Base-by-base conservation (phyloP, 2,888 invertebrate genomes). In the Lobophora halterata region DNA sequence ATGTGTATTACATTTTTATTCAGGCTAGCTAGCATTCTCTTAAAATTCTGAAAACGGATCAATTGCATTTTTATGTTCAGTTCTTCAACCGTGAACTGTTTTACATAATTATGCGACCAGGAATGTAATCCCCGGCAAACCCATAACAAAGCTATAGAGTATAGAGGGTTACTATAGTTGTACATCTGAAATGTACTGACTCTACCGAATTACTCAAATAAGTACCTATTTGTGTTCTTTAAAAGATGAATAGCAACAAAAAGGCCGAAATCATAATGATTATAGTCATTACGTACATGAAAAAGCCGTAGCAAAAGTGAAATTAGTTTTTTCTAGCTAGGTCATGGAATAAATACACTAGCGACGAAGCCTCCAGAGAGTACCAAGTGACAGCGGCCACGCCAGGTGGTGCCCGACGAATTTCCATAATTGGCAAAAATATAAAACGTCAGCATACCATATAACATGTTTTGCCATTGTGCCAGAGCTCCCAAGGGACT, bases 381-480 rank as follows among this genome's bases (percentile, higher is more conserved):
- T 29, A 31, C 34, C 37, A 39, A 48, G 47, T 43, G 43, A 27
- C 38, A 40, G 35, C 40, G 31, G 39, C 61, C 56, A 60, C 68
- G 66, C 61, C 78, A 81, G 79, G 66, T 77, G 78, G 76, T 58
- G 63, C 61, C 49, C 75, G 73, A 55, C 68, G 58, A 73, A 78
- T 76, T 77, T 79, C 61, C 75, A 81, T 79, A 79, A 82, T 75
- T 74, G 72, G 69, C 61, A 62, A 72, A 71, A 72, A 78, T 71
- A 71, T 57, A 63, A 68, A 77, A 71, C 65, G 63, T 66, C 70
- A 66, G 65, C 62, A 69, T 67, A 67, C 61, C 71, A 77, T 75
- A 76, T 70, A 74, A 75, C 67, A 66, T 74, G 78, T 37, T 79
- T 70, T 72, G 52, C 77, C 78, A 79, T 79, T 79, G 78, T 76